A percentile compares a stretch with the other conserved stretches of the same genome.
These are phyloP conservation scores for Vulpes ferrilata DNA, from an alignment of 2,113 vertebrate genomes.

Conservation along the genomic window DNA sequence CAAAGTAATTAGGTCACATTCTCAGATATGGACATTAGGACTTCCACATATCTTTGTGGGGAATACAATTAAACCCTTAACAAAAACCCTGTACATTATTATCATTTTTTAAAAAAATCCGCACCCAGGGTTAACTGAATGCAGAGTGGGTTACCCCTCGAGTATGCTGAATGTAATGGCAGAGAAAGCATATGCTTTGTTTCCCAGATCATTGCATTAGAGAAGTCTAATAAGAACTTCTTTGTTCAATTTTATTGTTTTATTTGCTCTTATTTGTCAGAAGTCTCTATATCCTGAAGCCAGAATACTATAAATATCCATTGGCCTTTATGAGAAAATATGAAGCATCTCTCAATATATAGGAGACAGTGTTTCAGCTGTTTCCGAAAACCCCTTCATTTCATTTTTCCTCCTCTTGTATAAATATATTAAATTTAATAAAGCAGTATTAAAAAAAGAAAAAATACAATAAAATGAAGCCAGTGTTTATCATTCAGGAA, in stretches of 20 bases:
- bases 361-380: background rate
- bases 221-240: slow-evolving; percentile 27
- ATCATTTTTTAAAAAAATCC: background rate
- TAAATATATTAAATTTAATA: slow-evolving; percentile 67
- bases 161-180: background rate
- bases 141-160: background rate
- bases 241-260: slow-evolving; percentile 38
- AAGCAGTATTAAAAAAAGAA: slow-evolving; percentile 59
- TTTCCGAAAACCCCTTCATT: slow-evolving; percentile 32
- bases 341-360: slow-evolving; percentile 54
- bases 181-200: background rate
- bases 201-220: background rate
- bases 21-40: background rate
- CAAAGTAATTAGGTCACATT: background rate
- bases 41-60: background rate
- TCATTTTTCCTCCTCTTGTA: slow-evolving; percentile 62
- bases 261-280: slow-evolving; percentile 13
- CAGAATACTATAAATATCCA: slow-evolving; percentile 40
- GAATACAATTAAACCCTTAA: background rate
- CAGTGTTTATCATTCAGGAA: slow-evolving; percentile 58
- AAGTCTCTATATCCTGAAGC: slow-evolving; percentile 52
- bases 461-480: slow-evolving; percentile 54
- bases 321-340: slow-evolving; percentile 61
- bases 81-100: background rate
- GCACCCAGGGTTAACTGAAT: background rate